A percentile compares a stretch with the other conserved stretches of the same genome.
phyloP scores from a whole-genome alignment of 2,113 vertebrate genomes.

The Gavialis gangeticus region DNA sequence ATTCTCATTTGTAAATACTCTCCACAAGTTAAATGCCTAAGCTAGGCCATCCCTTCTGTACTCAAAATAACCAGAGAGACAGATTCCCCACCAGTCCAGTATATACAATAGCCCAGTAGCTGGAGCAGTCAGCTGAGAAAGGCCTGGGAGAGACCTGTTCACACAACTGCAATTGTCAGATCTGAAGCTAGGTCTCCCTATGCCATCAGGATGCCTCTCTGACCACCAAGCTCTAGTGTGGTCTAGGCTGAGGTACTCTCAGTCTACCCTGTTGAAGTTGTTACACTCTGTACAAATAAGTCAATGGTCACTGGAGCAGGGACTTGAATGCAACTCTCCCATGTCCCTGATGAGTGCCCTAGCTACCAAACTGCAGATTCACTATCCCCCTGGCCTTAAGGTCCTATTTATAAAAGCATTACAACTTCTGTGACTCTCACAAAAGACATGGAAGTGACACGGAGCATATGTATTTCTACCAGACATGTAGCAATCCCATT shows the following conservation, averaged over 20 bases:
- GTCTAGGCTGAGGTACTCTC: background rate
- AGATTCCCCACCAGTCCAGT: too few relatives aligned
- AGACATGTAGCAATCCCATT: background rate
- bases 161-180: too few relatives aligned
- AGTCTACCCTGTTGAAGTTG: background rate
- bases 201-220: background rate
- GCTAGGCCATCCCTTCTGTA: too few relatives aligned
- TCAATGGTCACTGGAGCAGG: background rate
- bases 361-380: background rate
- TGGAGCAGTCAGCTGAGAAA: too few relatives aligned
- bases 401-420: conserved; percentile 6
- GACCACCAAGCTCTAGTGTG: background rate
- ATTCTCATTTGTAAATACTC: too few relatives aligned
- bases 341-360: background rate
- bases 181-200: background rate
- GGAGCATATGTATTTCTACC: background rate
- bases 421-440: background rate
- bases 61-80: too few relatives aligned
- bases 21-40: too few relatives aligned
- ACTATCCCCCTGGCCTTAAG: background rate
- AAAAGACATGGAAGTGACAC: background rate
- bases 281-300: background rate
- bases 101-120: too few relatives aligned
- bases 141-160: too few relatives aligned
- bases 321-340: background rate